These are phyloP conservation scores for Muscicapa striata DNA, from an alignment of 2,797 vertebrate genomes.

Conservation along the genomic window DNA sequence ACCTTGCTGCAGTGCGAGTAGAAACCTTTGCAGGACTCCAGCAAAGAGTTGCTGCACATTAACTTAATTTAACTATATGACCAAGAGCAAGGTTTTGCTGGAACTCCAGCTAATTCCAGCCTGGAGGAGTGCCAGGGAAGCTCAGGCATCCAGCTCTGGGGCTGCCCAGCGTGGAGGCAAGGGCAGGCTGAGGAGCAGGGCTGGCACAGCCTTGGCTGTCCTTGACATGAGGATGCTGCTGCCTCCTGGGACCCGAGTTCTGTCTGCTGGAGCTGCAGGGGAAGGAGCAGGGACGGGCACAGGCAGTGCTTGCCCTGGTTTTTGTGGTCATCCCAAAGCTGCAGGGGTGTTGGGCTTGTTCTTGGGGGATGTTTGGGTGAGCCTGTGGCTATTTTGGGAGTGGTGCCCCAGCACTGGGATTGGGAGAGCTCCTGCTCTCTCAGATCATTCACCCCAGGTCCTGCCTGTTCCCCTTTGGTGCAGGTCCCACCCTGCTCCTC, in stretches of 20 bases:
- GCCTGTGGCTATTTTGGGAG: rapidly evolving
- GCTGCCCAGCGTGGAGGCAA: not conserved
- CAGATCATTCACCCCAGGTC: not conserved
- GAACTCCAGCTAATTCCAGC: constrained; percentile 11
- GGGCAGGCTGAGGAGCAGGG: not conserved
- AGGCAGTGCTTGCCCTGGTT: not conserved
- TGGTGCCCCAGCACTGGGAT: not conserved
- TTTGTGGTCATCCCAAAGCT: not conserved
- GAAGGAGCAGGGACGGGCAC: not conserved
- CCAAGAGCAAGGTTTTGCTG: not conserved
- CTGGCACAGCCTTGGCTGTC: not conserved
- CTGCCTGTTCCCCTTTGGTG: not conserved
- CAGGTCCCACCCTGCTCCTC: not conserved
- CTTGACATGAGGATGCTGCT: constrained; percentile 19
- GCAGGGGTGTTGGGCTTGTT: rapidly evolving
- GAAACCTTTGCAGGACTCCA: not conserved
- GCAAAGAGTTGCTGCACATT: not conserved
- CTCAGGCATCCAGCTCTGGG: not conserved
- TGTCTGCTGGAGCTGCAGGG: constrained; percentile 1
- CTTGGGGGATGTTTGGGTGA: not conserved
- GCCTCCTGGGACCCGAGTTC: not conserved
- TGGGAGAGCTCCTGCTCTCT: not conserved
- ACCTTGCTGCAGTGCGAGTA: not conserved
- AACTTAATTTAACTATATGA: constrained; percentile 14
- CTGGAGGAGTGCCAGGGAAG: constrained; percentile 35